phyloP scores from a whole-genome alignment of 2,888 invertebrate genomes.

The Leucania comma region DNA sequence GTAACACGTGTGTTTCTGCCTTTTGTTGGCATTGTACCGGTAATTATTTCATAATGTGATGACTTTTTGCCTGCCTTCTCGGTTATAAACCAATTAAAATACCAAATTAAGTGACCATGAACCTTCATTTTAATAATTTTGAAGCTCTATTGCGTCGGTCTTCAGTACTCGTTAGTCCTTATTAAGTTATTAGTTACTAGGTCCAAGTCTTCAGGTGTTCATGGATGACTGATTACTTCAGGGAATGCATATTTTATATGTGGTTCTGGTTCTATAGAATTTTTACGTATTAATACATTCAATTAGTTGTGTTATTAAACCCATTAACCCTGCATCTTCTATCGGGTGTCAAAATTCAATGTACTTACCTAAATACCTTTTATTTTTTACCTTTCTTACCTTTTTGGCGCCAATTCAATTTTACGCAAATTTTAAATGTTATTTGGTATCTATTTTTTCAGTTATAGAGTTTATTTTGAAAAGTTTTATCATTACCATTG shows the following conservation, averaged over 20 bases:
- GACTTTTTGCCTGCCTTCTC: constrained; percentile 74
- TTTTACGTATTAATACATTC: not conserved
- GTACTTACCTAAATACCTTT: no score
- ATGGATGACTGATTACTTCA: not conserved
- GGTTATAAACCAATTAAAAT: constrained; percentile 82
- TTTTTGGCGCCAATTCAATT: no score
- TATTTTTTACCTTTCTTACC: no score
- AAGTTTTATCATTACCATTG: no score
- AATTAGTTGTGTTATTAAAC: not conserved
- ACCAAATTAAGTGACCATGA: constrained; percentile 80
- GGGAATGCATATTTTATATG: not conserved
- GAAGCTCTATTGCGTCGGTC: constrained; percentile 69
- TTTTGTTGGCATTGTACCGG: constrained; percentile 72
- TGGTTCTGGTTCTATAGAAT: not conserved
- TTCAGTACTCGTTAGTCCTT: constrained; percentile 73
- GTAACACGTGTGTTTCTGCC: constrained; percentile 70
- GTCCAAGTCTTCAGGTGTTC: not conserved
- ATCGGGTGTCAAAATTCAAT: not conserved
- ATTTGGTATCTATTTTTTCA: not conserved
- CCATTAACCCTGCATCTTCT: not conserved
- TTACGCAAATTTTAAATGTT: not conserved
- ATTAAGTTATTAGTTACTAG: constrained; percentile 42
- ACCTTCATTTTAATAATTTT: constrained; percentile 77
- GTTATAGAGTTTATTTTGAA: no score
- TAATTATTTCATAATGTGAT: constrained; percentile 82